Evolutionary conservation across 2,888 invertebrate genomes (phyloP), one percentile per base, ranked within the genome.

Genomic region (Drosophila emarginata): DNA sequence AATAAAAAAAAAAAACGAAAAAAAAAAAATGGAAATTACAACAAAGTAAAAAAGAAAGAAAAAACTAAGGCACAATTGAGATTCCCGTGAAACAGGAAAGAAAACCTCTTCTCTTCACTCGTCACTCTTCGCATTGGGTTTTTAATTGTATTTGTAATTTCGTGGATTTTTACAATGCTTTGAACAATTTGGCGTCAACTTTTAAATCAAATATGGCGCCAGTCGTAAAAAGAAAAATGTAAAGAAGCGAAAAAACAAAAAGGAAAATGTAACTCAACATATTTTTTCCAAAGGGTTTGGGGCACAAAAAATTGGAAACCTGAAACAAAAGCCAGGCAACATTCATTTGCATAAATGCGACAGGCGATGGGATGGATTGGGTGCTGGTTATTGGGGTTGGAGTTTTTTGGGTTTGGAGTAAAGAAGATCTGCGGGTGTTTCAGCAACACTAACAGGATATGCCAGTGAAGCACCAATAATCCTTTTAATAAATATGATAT

Each of bases 401-500:
- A 4, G 40, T 40, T 18, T 40, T 40, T 40, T 26, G 6, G 7
- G 15, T 18, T 45, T 45, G 45, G 45, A 40, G 40, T 40, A 40
- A 40, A 45, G 40, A 45, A 21, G 53, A 14, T 50, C 51, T 53
- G 45, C 52, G 32, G 26, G 61, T 39, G 69, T 74, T 65, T 52
- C 77, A 65, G 73, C 80, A 78, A 72, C 78, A 88, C 88, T 84
- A 81, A 87, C 90, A 90, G 90, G 89, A 90, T 89, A 84, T 81
- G 75, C 71, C 84, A 80, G 88, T 82, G 81, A 88, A 90, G 86
- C 89, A 89, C 86, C 90, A 89, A 90, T 90, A 90, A 90, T 90
- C 89, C 90, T 89, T 90, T 90, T 89, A 88, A 88, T 89, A 90
- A 90, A 90, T 90, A 90, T 89, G 88, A 90, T 90, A 90, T 89